Evolutionary conservation across 2,888 invertebrate genomes (phyloP), one percentile per base, ranked within the genome.

Genomic region (Drepanosiphum platanoidis): DNA sequence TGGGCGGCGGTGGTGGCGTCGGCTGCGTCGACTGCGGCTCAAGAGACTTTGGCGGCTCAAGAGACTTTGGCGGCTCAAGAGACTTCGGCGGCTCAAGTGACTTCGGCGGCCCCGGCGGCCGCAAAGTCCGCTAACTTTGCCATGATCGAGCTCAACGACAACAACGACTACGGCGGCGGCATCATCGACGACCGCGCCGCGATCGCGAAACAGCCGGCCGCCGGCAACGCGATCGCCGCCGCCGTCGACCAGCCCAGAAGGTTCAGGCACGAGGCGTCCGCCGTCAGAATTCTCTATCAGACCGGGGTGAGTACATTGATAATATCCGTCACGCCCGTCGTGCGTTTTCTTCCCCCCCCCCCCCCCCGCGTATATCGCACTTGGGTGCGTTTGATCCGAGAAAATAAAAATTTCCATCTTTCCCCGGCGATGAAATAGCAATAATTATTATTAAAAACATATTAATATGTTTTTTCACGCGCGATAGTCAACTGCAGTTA

Each of bases 201-300:
- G 61, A 72, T 5, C 15, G 18, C 68, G 22, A 39, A 30, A 22
- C 39, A 8, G 22, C 58, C 13, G 30, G 2, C 22, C 22, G 36
- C 42, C n/a, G 82, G 52, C 27, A 30, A 52, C n/a, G n/a, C n/a
- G n/a, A n/a, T n/a, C n/a, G 27, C 58, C 22, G 22, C 70, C 22
- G 46, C 74, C n/a, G n/a, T n/a, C n/a, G n/a, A 74, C 9, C 74
- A 42, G n/a, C 39, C 64, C 77, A 84, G 84, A 27, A 75, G 68
- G 39, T 84, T 84, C 84, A 66, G 84, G 2, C 84, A 84, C 77
- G 84, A 84, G 15, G 84, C 39, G 36, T 84, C 84, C 36, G 36
- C 82, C 0, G 39, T 84, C 46, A 27, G 68, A 46, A 32, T 84
- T 5, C 58, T 84, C 11, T 84, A 84, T 1, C 84, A 84, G 70